These are phyloP conservation scores for Pseudanteris insignis DNA, from an alignment of 2,888 invertebrate genomes.

Conservation along the genomic window DNA sequence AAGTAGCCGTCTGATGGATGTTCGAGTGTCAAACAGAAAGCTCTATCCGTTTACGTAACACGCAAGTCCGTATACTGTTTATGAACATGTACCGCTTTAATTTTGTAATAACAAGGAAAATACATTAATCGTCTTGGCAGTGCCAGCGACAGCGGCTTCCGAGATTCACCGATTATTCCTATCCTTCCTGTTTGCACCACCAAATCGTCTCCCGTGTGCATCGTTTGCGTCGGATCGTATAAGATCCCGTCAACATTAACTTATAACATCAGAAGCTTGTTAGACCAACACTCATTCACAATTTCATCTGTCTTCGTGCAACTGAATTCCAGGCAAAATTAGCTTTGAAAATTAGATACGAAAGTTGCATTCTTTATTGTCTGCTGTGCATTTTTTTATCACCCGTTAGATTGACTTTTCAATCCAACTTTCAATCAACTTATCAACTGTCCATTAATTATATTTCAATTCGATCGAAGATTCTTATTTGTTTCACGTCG, in stretches of 20 bases:
- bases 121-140: conserved; percentile 10
- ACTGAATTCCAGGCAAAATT: too few species aligned
- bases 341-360: too few species aligned
- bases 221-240: conserved; percentile 27
- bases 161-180: conserved; percentile 24
- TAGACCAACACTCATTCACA: conserved; percentile 10
- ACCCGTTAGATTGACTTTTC: too few species aligned
- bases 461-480: too few species aligned
- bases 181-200: conserved; percentile 17
- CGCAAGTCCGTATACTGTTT: conserved; percentile 15
- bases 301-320: conserved; percentile 1
- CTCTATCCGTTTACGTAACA: conserved; percentile 6
- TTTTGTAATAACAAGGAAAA: conserved; percentile 9
- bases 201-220: conserved; percentile 27
- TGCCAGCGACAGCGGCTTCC: conserved; percentile 20
- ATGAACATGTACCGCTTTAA: conserved; percentile 6
- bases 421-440: too few species aligned
- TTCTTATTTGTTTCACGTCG: too few species aligned
- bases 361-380: too few species aligned
- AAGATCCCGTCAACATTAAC: conserved; percentile 21
- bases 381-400: too few species aligned
- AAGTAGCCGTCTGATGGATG: conserved; percentile 13
- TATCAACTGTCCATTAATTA: too few species aligned
- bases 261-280: conserved; percentile 9
- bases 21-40: conserved; percentile 15